Percentiles rank a stretch among this genome's conserved stretches.
Evolutionary conservation across 2,888 invertebrate genomes (phyloP).

Genomic region (Oxyscelio sp.): DNA sequence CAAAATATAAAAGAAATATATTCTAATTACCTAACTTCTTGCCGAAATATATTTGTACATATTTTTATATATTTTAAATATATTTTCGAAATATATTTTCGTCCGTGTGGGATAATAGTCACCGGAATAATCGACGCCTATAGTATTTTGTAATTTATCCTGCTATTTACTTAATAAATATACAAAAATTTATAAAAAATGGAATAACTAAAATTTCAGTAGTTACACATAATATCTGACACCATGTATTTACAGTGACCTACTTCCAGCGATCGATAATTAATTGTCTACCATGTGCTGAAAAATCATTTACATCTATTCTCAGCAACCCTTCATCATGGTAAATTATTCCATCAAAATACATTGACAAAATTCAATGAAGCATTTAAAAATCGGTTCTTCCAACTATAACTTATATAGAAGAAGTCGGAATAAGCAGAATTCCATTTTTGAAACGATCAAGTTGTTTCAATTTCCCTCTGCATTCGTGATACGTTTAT

Average conservation of each 20-base stretch:
- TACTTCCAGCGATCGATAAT: constrained; percentile 46
- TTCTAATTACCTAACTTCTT: no score
- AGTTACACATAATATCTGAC: constrained; percentile 32
- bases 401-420: constrained; percentile 1
- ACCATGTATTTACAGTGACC: constrained; percentile 30
- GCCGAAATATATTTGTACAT: no score
- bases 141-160: no score
- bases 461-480: constrained; percentile 50
- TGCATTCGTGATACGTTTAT: constrained; percentile 55
- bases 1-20: no score
- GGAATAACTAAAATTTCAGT: constrained; percentile 36
- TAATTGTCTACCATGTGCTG: constrained; percentile 24
- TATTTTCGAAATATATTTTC: no score
- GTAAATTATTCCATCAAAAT: background rate
- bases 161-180: constrained; percentile 31
- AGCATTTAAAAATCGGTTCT: background rate
- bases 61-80: no score
- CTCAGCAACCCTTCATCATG: background rate
- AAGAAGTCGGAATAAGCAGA: constrained; percentile 9
- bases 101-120: no score
- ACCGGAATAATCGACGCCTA: no score
- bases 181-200: background rate
- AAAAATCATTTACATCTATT: constrained; percentile 17
- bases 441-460: constrained; percentile 36
- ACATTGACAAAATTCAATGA: background rate